Percentiles rank a stretch among this genome's conserved stretches.
phyloP scores from a whole-genome alignment of 2,113 vertebrate species.

The Laticauda colubrina region DNA sequence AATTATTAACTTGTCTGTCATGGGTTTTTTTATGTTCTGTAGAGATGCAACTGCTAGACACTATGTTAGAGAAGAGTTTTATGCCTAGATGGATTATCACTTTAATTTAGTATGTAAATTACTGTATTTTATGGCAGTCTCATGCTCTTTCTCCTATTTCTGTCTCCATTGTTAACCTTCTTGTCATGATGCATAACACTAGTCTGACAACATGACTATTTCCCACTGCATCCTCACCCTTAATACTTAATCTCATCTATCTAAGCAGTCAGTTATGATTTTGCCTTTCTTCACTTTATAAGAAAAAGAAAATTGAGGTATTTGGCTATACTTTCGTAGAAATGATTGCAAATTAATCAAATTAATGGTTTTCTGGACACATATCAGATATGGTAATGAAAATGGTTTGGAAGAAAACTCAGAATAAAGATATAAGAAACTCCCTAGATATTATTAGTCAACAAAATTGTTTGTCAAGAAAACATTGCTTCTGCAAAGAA shows the following conservation, averaged over 20 bases:
- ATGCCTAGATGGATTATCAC: slow-evolving; percentile 33
- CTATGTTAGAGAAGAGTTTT: slow-evolving; percentile 36
- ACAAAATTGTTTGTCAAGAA: background rate
- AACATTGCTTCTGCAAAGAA: background rate
- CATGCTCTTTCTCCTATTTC: slow-evolving; percentile 9
- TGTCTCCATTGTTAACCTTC: slow-evolving; percentile 21
- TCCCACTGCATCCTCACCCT: background rate
- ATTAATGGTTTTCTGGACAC: background rate
- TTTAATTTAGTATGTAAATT: slow-evolving; percentile 54
- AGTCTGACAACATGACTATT: background rate
- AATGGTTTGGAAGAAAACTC: background rate
- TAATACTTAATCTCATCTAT: slow-evolving; percentile 6
- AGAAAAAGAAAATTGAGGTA: background rate
- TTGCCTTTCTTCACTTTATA: background rate
- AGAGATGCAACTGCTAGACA: slow-evolving; percentile 39
- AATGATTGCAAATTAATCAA: background rate
- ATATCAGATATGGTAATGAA: background rate
- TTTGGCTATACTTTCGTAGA: background rate
- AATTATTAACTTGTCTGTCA: slow-evolving; percentile 59
- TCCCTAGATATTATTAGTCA: background rate
- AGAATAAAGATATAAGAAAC: background rate
- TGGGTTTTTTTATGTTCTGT: slow-evolving; percentile 62
- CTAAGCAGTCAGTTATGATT: background rate
- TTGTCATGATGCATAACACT: background rate
- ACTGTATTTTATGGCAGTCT: slow-evolving; percentile 27